Percentiles rank a stretch among this genome's conserved stretches.
Conservation (phyloP, 2,888 invertebrate genomes). For the Rotaria magnacalcarata region DNA sequence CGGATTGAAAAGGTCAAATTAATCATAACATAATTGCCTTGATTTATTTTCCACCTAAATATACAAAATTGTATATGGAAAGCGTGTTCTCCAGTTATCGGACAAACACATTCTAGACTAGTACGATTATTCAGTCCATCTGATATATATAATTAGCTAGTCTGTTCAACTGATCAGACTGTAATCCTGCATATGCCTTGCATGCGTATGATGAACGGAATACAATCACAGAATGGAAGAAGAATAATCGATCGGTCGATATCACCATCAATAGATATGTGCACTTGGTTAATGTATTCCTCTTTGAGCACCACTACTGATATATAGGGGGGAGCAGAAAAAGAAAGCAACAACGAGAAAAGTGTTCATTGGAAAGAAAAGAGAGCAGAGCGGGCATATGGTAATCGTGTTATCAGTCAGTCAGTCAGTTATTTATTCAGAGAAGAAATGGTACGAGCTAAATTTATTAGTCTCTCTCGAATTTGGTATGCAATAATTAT, state of each 20-base stretch:
- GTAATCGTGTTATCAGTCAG: not conserved
- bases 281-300: not conserved
- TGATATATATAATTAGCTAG: not conserved
- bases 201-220: not conserved
- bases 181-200: not conserved
- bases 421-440: not conserved
- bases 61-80: not conserved
- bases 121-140: not conserved
- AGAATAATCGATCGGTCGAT: not conserved
- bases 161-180: not conserved
- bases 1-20: not conserved
- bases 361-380: not conserved
- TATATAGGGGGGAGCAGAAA: not conserved
- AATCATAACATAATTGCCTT: not conserved
- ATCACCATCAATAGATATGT: not conserved
- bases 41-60: not conserved
- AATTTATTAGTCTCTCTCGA: slow-evolving; percentile 1
- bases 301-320: not conserved
- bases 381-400: not conserved
- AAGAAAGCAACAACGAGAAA: not conserved
- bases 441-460: not conserved
- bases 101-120: not conserved
- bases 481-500: slow-evolving; percentile 30
- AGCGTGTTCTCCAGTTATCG: not conserved
- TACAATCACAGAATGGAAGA: not conserved